These are phyloP conservation scores for Pseudolaguvia tuberculata DNA, from an alignment of 2,113 vertebrate species.

Conservation along the genomic window DNA sequence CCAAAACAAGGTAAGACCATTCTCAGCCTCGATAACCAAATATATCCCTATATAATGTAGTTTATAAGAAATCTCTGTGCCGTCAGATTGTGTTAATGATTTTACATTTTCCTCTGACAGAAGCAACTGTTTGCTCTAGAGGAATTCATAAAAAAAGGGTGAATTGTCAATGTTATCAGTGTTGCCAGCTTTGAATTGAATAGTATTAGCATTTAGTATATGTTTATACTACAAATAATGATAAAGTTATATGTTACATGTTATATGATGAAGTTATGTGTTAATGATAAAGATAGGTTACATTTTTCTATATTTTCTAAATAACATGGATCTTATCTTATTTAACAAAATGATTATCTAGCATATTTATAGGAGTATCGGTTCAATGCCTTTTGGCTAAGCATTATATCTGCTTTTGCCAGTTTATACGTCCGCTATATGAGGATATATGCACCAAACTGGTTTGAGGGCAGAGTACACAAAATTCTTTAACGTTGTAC, in stretches of 20 bases:
- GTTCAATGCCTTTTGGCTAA: too few species aligned
- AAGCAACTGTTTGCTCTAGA: slow-evolving; percentile 76
- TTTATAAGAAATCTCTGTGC: slow-evolving; percentile 69
- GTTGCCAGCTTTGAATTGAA: background rate
- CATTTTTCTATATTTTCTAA: too few species aligned
- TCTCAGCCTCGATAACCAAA: slow-evolving; percentile 75
- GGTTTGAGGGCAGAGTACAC: too few species aligned
- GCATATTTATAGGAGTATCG: too few species aligned
- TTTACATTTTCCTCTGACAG: slow-evolving; percentile 72
- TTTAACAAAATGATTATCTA: too few species aligned
- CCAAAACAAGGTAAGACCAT: slow-evolving; percentile 81
- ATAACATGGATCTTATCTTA: too few species aligned
- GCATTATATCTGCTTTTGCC: too few species aligned
- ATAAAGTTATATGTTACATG: background rate
- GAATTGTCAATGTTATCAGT: slow-evolving; percentile 1
- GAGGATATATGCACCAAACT: too few species aligned
- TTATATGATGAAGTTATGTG: too few species aligned
- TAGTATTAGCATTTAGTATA: background rate
- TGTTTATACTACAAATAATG: background rate
- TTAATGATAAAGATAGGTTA: too few species aligned
- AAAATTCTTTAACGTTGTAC: too few species aligned
- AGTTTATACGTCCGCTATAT: too few species aligned
- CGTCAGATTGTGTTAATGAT: slow-evolving; percentile 62
- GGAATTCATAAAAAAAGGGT: slow-evolving; percentile 31
- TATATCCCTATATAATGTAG: slow-evolving; percentile 81